Conservation (phyloP, 2,888 invertebrate genomes). For the Tridacna crocea region DNA sequence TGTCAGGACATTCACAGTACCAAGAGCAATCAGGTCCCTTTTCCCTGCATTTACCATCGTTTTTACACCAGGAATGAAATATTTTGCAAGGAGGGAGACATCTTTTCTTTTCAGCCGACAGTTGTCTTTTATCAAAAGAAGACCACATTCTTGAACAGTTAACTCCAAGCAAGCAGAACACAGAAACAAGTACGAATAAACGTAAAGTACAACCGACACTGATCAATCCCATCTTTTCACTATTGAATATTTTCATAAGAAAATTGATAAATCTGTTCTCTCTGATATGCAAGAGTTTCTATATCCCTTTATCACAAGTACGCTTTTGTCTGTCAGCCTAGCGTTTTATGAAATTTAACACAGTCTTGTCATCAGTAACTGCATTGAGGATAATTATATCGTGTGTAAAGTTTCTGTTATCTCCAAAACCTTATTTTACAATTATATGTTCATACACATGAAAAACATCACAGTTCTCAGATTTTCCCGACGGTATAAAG, state of each 20-base stretch:
- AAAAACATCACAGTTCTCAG: neutral
- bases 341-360: neutral
- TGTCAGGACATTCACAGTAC: slow-evolving; percentile 61
- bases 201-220: neutral
- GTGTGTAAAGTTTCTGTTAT: neutral
- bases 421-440: slow-evolving; percentile 1
- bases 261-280: too few relatives aligned
- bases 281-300: too few relatives aligned
- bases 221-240: neutral
- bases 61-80: slow-evolving; percentile 56
- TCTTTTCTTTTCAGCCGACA: slow-evolving; percentile 21
- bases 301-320: too few relatives aligned
- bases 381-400: neutral
- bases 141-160: slow-evolving; percentile 36
- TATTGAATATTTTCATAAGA: too few relatives aligned
- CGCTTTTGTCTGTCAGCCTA: too few relatives aligned
- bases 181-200: neutral
- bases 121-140: slow-evolving; percentile 31
- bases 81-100: slow-evolving; percentile 56
- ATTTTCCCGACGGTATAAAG: neutral
- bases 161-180: neutral
- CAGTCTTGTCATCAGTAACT: neutral
- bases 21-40: slow-evolving; percentile 51
- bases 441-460: slow-evolving; percentile 1
- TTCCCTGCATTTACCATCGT: slow-evolving; percentile 59